A percentile compares a stretch with the other conserved stretches of the same genome.
phyloP scores from a whole-genome alignment of 2,888 invertebrate genomes.

The Eugnorisma glareosa region DNA sequence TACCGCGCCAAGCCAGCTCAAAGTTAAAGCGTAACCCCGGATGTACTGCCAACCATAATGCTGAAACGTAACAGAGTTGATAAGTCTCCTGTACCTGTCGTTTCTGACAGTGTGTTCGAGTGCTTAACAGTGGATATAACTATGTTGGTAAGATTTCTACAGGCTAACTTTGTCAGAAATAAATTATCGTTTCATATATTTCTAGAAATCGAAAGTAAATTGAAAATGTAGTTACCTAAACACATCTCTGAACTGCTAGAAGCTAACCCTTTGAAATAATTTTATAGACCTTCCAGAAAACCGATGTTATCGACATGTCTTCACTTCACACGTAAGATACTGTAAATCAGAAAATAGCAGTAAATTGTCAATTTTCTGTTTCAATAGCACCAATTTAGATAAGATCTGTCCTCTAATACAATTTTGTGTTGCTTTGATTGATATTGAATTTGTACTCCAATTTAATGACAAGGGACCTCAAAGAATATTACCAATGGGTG shows the following conservation, averaged over 20 bases:
- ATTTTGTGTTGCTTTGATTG: conserved; percentile 23
- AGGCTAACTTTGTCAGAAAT: background rate
- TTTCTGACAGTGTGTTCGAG: background rate
- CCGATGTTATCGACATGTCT: conserved; percentile 16
- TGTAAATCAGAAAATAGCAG: conserved; percentile 20
- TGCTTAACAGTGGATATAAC: background rate
- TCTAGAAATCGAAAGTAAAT: background rate
- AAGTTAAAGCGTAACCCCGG: too few relatives aligned
- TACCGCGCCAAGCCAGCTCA: too few relatives aligned
- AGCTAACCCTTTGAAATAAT: background rate
- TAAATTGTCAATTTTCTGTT: conserved; percentile 44
- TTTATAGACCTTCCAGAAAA: background rate
- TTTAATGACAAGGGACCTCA: conserved; percentile 41
- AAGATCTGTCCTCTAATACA: conserved; percentile 17
- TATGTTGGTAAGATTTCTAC: background rate
- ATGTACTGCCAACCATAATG: too few relatives aligned
- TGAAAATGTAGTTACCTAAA: background rate
- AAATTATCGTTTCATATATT: background rate
- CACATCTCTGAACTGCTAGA: background rate
- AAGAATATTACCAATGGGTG: conserved; percentile 38
- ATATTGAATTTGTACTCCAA: conserved; percentile 47
- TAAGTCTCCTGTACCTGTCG: background rate
- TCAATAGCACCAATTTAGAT: conserved; percentile 43
- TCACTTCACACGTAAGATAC: conserved; percentile 1
- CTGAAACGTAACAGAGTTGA: background rate